Percentiles rank a stretch among this genome's conserved stretches.
Conservation (phyloP, 2,888 invertebrate species). For the Agriopis marginaria region DNA sequence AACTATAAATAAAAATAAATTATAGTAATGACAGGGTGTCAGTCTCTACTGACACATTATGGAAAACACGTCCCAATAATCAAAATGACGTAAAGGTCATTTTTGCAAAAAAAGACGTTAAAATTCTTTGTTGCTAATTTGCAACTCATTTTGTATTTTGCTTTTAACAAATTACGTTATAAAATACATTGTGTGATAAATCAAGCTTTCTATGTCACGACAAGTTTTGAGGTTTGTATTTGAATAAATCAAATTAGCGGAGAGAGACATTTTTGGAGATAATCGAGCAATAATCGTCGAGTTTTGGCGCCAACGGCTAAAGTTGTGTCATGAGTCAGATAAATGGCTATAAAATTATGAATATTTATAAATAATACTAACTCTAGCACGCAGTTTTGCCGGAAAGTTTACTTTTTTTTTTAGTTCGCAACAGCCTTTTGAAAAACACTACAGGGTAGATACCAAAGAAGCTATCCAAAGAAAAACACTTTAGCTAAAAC, state of each 20-base stretch:
- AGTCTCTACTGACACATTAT: conserved; percentile 44
- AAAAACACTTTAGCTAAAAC: no score
- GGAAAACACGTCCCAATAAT: conserved; percentile 40
- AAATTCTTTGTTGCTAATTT: conserved; percentile 26
- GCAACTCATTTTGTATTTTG: conserved; percentile 19
- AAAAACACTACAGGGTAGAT: no score
- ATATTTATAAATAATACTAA: conserved; percentile 15
- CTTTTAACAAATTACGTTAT: conserved; percentile 29
- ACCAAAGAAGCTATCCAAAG: no score
- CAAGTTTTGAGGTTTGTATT: conserved; percentile 40
- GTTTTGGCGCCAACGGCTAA: conserved; percentile 34
- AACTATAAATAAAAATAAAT: conserved; percentile 43
- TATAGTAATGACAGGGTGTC: conserved; percentile 43
- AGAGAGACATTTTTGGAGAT: conserved; percentile 33
- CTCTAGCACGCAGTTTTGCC: neutral
- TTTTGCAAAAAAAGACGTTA: conserved; percentile 36
- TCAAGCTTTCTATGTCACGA: conserved; percentile 42
- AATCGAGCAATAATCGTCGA: conserved; percentile 31
- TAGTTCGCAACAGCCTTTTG: no score
- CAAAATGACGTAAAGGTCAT: conserved; percentile 38
- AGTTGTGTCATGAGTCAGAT: conserved; percentile 27
- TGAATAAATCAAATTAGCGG: conserved; percentile 45
- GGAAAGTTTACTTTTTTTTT: no score
- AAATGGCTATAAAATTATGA: conserved; percentile 12
- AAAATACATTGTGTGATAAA: conserved; percentile 34